Evolutionary conservation across 2,113 vertebrate genomes (phyloP), one percentile per base, ranked within the genome.

Genomic region (Neodon shergylaensis): DNA sequence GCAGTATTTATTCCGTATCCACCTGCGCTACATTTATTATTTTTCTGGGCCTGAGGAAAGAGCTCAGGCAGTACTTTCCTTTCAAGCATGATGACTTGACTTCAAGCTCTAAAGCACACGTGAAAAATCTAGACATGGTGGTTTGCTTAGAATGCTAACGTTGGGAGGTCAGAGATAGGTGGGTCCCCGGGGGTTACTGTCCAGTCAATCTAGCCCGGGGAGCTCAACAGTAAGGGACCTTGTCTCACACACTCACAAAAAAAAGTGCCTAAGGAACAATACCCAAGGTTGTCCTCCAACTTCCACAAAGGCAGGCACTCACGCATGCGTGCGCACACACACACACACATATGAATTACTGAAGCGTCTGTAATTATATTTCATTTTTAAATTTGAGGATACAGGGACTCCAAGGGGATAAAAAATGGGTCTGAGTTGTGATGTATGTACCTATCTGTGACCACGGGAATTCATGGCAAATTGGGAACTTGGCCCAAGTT

Each of bases 281-380:
- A 44, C 14, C 14, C 39, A 65, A 44, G 39, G 39, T 44, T 47
- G 39, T 33, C 26, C 61, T 31, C 61, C 65, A 61, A 42, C 61
- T 44, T 47, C 39, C 31, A 84, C 39, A 65, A 7, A 83, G 52
- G 7, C 7, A 42, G 1, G 33, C 5, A 13, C 24, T 7, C 33
- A 52, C 6, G 1, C 19, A 36, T 1, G 31, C 31, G 3, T 33
- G 4, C 49, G 13, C 33, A 73, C 36, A 39, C n/a, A 14, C 0
- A 73, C 66, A 68, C 47, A 52, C 39, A 10, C 49, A 28, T 33
- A 22, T 66, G 63, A 85, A 47, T 31, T 47, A 47, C 42, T 33
- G 26, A 66, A 66, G 17, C 3, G 68, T 96, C 24, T 83, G 81
- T 83, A 61, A 63, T 39, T 61, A 83, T 61, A 63, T 83, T 13